Evolutionary conservation across 2,888 invertebrate genomes (phyloP).

Genomic region (Campaea margaritaria): DNA sequence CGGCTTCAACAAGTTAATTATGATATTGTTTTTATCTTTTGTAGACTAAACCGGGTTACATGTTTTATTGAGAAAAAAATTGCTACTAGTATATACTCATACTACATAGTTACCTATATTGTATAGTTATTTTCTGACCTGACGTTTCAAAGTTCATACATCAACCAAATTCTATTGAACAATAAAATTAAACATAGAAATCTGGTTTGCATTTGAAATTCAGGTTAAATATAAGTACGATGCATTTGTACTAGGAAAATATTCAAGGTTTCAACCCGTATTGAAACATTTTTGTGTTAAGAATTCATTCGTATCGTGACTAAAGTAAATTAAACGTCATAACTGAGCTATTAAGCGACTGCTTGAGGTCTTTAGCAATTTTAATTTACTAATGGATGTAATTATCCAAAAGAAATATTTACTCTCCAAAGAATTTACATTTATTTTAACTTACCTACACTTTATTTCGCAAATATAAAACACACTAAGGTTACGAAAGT

Average conservation of each 20-base stretch:
- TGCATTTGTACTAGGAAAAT: too few relatives aligned
- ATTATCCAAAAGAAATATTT: conserved; percentile 14
- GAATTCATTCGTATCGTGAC: conserved; percentile 50
- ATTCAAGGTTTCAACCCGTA: conserved; percentile 33
- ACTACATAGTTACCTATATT: too few relatives aligned
- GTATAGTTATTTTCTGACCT: too few relatives aligned
- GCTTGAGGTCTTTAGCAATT: conserved; percentile 37
- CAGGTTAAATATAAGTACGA: too few relatives aligned
- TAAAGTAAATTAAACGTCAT: conserved; percentile 43
- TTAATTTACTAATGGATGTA: conserved; percentile 31
- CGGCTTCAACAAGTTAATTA: too few relatives aligned
- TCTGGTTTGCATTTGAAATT: too few relatives aligned
- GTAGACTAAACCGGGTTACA: too few relatives aligned
- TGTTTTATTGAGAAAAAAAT: too few relatives aligned
- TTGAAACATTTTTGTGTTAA: conserved; percentile 36
- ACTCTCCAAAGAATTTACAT: neutral
- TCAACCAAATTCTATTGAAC: too few relatives aligned
- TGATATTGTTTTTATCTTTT: too few relatives aligned
- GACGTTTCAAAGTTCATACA: too few relatives aligned
- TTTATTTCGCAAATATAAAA: conserved; percentile 1
- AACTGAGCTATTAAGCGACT: conserved; percentile 28
- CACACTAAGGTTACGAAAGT: neutral
- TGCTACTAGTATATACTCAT: too few relatives aligned
- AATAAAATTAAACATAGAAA: neutral
- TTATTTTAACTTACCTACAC: neutral